Evolutionary conservation across 1,140 invertebrate species (phyloP).

Genomic region (Bombus huntii): DNA sequence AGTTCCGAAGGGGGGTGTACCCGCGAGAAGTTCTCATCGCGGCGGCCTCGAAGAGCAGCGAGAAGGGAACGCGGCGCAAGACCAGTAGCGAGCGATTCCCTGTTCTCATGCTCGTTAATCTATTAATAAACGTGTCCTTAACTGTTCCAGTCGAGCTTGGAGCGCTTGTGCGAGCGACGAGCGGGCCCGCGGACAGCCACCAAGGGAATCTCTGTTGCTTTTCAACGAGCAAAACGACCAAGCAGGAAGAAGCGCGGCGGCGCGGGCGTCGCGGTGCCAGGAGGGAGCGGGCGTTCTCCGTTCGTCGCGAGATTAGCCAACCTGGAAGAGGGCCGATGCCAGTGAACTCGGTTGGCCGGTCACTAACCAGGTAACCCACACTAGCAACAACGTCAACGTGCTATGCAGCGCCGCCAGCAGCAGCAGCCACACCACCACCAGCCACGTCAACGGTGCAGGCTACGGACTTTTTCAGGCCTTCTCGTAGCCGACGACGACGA

Average conservation of each 20-base stretch:
- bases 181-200: constrained; percentile 39
- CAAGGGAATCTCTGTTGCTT: constrained; percentile 53
- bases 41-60: background rate
- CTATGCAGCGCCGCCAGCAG: constrained; percentile 73
- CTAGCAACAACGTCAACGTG: constrained; percentile 77
- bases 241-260: constrained; percentile 54
- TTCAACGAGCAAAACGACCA: constrained; percentile 44
- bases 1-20: background rate
- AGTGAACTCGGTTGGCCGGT: constrained; percentile 84
- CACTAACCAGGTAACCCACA: constrained; percentile 84
- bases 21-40: constrained; percentile 10
- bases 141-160: constrained; percentile 34
- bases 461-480: constrained; percentile 80
- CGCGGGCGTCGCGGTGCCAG: constrained; percentile 30
- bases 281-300: constrained; percentile 57
- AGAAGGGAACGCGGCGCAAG: background rate
- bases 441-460: constrained; percentile 72
- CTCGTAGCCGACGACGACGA: constrained; percentile 51
- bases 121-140: constrained; percentile 55
- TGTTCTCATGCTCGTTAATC: constrained; percentile 57
- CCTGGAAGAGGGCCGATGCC: constrained; percentile 81
- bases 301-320: constrained; percentile 80
- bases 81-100: constrained; percentile 43
- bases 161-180: constrained; percentile 27
- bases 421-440: constrained; percentile 39